Conservation (phyloP, 2,113 vertebrate genomes). For the Tor tambroides region DNA sequence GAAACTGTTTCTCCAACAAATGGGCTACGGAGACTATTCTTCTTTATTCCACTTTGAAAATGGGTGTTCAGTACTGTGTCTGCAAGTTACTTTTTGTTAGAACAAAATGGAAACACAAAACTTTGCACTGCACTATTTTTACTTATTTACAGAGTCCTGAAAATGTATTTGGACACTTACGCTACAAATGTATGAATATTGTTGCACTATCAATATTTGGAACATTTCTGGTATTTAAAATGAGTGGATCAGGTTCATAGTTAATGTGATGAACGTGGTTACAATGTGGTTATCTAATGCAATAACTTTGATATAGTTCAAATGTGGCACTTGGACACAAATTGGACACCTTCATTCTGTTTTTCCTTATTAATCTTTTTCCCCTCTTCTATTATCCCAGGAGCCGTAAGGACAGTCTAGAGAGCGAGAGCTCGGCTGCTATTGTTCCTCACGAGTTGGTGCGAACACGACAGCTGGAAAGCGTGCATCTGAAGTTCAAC, state of each 20-base stretch:
- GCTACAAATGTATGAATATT: not conserved
- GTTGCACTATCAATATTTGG: not conserved
- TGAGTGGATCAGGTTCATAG: not conserved
- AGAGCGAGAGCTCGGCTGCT: constrained; percentile 94
- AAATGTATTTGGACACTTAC: not conserved
- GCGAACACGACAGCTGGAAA: constrained; percentile 93
- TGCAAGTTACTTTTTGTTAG: constrained; percentile 16
- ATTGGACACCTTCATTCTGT: constrained; percentile 5
- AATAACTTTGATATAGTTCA: not conserved
- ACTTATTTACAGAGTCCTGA: not conserved
- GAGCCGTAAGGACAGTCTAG: constrained; percentile 97
- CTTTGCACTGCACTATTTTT: not conserved
- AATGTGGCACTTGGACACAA: not conserved
- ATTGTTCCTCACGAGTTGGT: constrained; percentile 96
- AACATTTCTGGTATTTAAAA: not conserved
- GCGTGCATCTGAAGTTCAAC: constrained; percentile 97
- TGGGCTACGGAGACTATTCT: constrained; percentile 16
- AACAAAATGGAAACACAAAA: not conserved
- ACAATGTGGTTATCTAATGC: not conserved
- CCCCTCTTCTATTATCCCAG: constrained; percentile 67
- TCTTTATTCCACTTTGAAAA: constrained; percentile 38
- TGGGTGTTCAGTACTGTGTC: constrained; percentile 10
- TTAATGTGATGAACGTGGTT: not conserved
- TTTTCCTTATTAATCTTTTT: not conserved
- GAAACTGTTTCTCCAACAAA: constrained; percentile 35